These are phyloP conservation scores for Oncorhynchus nerka DNA, from an alignment of 2,113 vertebrate genomes.

Conservation along the genomic window DNA sequence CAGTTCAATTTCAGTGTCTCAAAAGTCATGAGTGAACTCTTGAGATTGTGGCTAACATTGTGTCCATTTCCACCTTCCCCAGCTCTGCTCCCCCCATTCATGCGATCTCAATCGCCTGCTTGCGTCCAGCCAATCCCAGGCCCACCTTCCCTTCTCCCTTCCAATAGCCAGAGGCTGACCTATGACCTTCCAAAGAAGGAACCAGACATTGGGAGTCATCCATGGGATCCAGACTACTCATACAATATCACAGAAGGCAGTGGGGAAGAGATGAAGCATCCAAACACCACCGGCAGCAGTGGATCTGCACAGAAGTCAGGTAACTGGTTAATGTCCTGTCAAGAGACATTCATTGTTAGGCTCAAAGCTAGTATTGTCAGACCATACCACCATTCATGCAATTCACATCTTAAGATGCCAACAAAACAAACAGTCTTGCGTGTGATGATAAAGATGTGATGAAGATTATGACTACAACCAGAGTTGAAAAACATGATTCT, in stretches of 20 bases:
- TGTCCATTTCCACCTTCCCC: not conserved
- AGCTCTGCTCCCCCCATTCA: constrained; percentile 64
- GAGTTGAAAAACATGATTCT: not conserved
- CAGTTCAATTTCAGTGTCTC: too few species aligned
- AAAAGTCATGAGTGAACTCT: too few species aligned
- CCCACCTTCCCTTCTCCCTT: not conserved
- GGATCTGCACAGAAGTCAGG: constrained; percentile 11
- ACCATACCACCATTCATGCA: too few species aligned
- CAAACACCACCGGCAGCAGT: not conserved
- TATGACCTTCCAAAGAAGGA: constrained; percentile 37
- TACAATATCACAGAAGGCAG: constrained; percentile 38
- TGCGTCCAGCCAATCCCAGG: not conserved
- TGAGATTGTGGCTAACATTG: too few species aligned
- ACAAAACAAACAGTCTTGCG: too few species aligned
- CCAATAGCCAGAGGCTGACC: constrained; percentile 1
- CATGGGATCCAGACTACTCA: constrained; percentile 33
- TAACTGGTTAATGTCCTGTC: constrained; percentile 17
- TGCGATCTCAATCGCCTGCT: constrained; percentile 24
- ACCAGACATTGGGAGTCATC: constrained; percentile 1
- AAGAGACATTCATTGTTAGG: not conserved
- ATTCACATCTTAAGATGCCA: too few species aligned
- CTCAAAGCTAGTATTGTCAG: not conserved
- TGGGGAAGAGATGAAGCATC: constrained; percentile 17
- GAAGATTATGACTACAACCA: not conserved
- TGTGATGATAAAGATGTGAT: not conserved